Base-by-base conservation (phyloP, 1,140 invertebrate genomes). In the Rhysida immarginata region DNA sequence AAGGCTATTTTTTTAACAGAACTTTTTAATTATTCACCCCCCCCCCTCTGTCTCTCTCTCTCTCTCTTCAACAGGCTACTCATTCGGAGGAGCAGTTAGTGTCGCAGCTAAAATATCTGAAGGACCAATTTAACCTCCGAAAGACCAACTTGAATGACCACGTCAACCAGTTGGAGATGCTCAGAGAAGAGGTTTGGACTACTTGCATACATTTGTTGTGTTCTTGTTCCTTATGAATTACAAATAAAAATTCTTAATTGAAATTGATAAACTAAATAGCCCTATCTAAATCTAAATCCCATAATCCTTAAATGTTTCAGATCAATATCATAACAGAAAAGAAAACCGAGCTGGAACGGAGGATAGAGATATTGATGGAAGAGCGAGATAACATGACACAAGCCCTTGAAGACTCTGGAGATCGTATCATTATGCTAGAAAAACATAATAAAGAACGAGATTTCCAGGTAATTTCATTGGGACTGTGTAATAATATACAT, bases 151-250 rank as follows among this genome's bases (percentile, higher is more conserved):
- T 85, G 63, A 80, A 81, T 66, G 87, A 93, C 68, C 90, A 94
- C 67, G 82, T 91, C 53, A 85, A 81, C 65, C 91, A 89, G 68
- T 70, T 94, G 58, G 87, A 92, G 65, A 81, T 87, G 25, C 78
- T 95, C 8, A 79, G 84, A 67, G 85, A 90, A 66, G 90, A 95
- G 75, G 81, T 84, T n/a, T n/a, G n/a, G n/a, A n/a, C n/a, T n/a
- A n/a, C n/a, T n/a, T n/a, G n/a, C n/a, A n/a, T n/a, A n/a, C n/a
- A n/a, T n/a, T n/a, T n/a, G n/a, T n/a, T n/a, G n/a, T n/a, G n/a
- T n/a, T n/a, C n/a, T n/a, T n/a, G n/a, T n/a, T n/a, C n/a, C n/a
- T n/a, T n/a, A n/a, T n/a, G n/a, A n/a, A n/a, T n/a, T n/a, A n/a
- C n/a, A n/a, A n/a, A n/a, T n/a, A n/a, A n/a, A n/a, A n/a, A n/a